Evolutionary conservation across 2,797 vertebrate genomes (phyloP).

Genomic region (Acanthurus tractus): DNA sequence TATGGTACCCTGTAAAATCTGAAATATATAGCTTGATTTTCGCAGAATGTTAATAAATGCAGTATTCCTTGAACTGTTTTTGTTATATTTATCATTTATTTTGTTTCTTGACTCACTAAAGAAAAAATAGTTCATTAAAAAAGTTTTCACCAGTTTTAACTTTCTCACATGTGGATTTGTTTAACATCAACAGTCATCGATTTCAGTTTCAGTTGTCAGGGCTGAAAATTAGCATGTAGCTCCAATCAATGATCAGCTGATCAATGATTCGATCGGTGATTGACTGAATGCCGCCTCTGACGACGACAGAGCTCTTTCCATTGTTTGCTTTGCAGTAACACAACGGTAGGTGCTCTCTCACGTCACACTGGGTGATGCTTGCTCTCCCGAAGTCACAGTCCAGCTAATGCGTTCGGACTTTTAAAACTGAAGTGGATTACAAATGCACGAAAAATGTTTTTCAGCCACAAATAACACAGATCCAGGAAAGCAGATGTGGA

Average conservation of each 20-base stretch:
- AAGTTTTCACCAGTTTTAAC: too few species aligned
- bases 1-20: not conserved
- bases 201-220: not conserved
- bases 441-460: conserved; percentile 15
- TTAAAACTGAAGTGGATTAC: conserved; percentile 19
- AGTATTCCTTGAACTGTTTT: not conserved
- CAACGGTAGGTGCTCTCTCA: not conserved
- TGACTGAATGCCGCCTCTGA: not conserved
- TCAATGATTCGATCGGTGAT: conserved; percentile 15
- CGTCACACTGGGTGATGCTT: not conserved
- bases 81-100: not conserved
- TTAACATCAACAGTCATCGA: not conserved
- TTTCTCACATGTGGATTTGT: too few species aligned
- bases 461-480: conserved; percentile 3
- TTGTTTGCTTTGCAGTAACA: conserved; percentile 17
- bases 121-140: too few species aligned
- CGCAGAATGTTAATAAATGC: too few species aligned
- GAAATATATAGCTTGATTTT: not conserved
- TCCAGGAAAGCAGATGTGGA: conserved; percentile 43
- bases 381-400: not conserved
- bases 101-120: too few species aligned
- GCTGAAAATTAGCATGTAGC: not conserved
- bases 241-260: conserved; percentile 8
- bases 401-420: conserved; percentile 1
- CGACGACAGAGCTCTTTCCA: not conserved